Evolutionary conservation across 2,113 vertebrate genomes (phyloP), one percentile per base, ranked within the genome.

Genomic region (Orcinus orca): DNA sequence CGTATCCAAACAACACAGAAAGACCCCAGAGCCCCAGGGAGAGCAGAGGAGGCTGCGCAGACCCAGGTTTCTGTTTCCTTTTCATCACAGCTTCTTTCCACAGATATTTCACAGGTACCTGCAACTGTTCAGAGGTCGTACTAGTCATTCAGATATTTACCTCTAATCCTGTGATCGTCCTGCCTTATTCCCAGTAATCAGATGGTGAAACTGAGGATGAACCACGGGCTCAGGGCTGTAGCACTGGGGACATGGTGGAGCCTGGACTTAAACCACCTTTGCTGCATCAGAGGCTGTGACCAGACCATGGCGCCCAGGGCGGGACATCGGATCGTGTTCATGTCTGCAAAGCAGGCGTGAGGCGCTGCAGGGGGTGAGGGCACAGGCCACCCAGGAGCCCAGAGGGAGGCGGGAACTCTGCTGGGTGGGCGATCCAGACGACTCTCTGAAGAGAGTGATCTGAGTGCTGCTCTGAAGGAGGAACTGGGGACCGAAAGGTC

Each of bases 41-140:
- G 2, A 23, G 44, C 6, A 0, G 3, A 36, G 18, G 55, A 73
- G 36, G 36, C 36, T 14, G 0, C 3, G 1, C 1, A 5, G 3
- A 6, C 6, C 41, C 33, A 12, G 8, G 25, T 4, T 47, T 31
- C 25, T 9, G 11, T 18, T 58, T 31, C 3, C 3, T 44, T 63
- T 20, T 50, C 12, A 79, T 21, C 12, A 36, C 10, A 53, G 17
- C 15, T 63, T 77, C 29, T 77, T 62, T 53, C 23, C 14, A 4
- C 8, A 20, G 21, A 11, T 8, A 18, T 9, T 82, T 77, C 3
- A 5, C 4, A 5, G 53, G 6, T 8, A 31, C 36, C n/a, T 33
- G 18, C 1, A 4, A 2, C 23, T 41, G 38, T 7, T 1, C 2
- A 14, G 17, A 36, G 9, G 7, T 11, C 1, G 1, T 25, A 33